Conservation (phyloP, 1,140 invertebrate species). For the Mizuhopecten yessoensis region DNA sequence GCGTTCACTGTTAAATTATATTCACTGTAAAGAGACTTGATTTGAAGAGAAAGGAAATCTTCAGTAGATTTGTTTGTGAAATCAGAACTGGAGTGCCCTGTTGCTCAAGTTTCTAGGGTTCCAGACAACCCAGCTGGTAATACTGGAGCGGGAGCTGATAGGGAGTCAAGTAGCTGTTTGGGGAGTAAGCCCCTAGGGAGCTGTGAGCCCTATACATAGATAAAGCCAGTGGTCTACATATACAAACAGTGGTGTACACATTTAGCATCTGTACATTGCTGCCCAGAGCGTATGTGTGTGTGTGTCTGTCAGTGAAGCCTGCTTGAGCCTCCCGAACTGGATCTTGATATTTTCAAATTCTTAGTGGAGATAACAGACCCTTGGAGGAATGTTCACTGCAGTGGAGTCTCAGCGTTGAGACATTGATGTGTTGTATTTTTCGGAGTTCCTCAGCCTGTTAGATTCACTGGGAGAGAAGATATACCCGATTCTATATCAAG, state of each 20-base stretch:
- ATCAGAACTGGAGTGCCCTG: not conserved
- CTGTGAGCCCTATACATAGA: not conserved
- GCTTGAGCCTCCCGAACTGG: not conserved
- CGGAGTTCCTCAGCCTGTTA: slow-evolving; percentile 1
- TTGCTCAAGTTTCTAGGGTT: not conserved
- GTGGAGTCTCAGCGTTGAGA: not conserved
- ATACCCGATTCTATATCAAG: not conserved
- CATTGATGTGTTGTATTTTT: slow-evolving; percentile 31
- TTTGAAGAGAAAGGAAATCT: not conserved
- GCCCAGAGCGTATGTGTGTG: not conserved
- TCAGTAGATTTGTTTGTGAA: too few relatives aligned
- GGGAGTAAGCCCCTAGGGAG: slow-evolving; percentile 28
- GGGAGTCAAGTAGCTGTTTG: slow-evolving; percentile 65
- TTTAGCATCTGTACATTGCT: not conserved
- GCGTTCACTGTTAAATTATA: not conserved
- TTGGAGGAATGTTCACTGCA: slow-evolving; percentile 5
- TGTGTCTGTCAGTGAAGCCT: not conserved
- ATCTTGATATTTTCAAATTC: slow-evolving; percentile 40
- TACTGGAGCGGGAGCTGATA: slow-evolving; percentile 74
- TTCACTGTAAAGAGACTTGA: not conserved
- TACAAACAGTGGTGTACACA: slow-evolving; percentile 5
- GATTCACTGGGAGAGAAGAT: not conserved
- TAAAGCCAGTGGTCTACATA: not conserved
- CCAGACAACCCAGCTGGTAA: not conserved
- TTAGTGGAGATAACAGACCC: slow-evolving; percentile 16